Evolutionary conservation across 2,113 vertebrate species (phyloP), one percentile per base, ranked within the genome.

Genomic region (Dasyurus viverrinus): DNA sequence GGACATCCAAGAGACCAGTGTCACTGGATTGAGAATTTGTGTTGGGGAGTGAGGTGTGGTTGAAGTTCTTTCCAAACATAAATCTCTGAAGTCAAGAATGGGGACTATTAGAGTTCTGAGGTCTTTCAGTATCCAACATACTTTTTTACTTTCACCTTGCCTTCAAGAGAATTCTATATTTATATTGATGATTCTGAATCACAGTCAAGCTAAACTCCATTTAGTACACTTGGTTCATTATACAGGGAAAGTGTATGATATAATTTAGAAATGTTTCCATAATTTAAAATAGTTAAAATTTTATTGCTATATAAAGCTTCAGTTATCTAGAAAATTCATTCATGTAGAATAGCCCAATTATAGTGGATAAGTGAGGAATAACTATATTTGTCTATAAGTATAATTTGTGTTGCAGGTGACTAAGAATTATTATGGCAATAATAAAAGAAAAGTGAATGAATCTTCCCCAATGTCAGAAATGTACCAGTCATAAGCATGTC

Each of bases 241-340:
- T 93, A 16, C 55, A 90, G 46, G 42, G 14, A n/a, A 90, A 57
- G 30, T 89, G 8, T 55, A 76, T 47, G 52, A 8, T 26, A 24
- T 92, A 42, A n/a, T 90, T 96, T 94, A n/a, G n/a, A 89, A 89
- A 92, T 89, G 11, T 14, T 93, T 54, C 55, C 76, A 47, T 10
- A 57, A 55, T 25, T 42, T 84, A 24, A n/a, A 3, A 6, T 52
- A 47, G 8, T 26, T 89, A 48, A 96, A 95, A 14, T 95, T 26
- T 2, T 84, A 23, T 42, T 23, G 19, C 68, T 53, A 36, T 50
- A 54, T 55, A 46, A 89, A 52, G 47, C 22, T 84, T 89, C 16
- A 47, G 26, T 50, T 54, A 10, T 30, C 57, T 91, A 36, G 89
- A 94, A 76, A 68, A 48, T 93, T 26, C 42, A 22, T 47, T 27